A percentile compares a stretch with the other conserved stretches of the same genome.
Conservation (phyloP, 2,113 vertebrate genomes). For the Rissa tridactyla region DNA sequence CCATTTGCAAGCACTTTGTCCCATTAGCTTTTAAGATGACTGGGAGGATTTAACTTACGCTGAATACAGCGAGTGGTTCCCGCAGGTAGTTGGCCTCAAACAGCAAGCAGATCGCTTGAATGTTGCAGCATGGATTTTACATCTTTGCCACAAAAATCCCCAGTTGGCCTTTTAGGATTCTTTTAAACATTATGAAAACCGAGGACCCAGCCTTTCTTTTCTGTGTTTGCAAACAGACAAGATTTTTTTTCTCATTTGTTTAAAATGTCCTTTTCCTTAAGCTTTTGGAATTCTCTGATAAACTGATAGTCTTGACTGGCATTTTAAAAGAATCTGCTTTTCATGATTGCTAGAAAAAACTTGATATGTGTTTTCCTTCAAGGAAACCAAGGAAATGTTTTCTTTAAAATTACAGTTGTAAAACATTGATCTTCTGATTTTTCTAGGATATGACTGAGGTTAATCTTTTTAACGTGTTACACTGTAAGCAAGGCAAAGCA, state of each 20-base stretch:
- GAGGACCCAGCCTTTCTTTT: background rate
- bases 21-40: slow-evolving; percentile 15
- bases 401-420: background rate
- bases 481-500: background rate
- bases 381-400: background rate
- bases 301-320: background rate
- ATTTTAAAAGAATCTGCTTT: background rate
- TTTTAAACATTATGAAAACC: background rate
- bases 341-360: background rate
- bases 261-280: background rate
- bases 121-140: background rate
- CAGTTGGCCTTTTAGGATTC: background rate
- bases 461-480: background rate
- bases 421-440: background rate
- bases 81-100: background rate
- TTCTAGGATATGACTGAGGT: background rate
- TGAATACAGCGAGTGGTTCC: background rate
- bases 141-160: background rate
- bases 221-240: background rate
- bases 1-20: background rate
- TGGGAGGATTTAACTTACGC: background rate
- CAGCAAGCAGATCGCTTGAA: background rate
- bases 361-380: background rate
- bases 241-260: background rate
- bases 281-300: background rate